These are phyloP conservation scores for Mimumesa dahlbomi DNA, from an alignment of 2,888 invertebrate genomes.

Conservation along the genomic window DNA sequence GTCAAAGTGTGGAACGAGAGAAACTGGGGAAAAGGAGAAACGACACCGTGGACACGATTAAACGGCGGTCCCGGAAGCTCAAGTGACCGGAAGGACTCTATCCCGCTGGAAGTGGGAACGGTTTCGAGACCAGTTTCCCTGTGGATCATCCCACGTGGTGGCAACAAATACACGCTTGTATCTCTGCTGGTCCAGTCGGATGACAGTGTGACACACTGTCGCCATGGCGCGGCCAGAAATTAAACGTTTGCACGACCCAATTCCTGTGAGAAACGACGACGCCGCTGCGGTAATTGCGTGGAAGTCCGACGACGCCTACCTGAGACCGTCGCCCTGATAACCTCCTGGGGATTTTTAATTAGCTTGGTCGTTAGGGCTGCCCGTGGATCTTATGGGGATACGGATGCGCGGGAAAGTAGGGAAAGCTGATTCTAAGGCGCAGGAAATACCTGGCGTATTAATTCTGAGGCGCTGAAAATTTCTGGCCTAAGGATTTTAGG, in stretches of 20 bases:
- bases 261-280: constrained; percentile 31
- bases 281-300: constrained; percentile 35
- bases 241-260: constrained; percentile 54
- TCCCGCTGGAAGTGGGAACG: background rate
- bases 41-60: constrained; percentile 26
- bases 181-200: background rate
- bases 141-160: background rate
- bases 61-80: constrained; percentile 28
- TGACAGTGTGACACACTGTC: constrained; percentile 29
- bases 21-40: background rate
- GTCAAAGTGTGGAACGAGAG: constrained; percentile 45
- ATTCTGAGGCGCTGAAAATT: no score
- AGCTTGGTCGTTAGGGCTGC: constrained; percentile 19
- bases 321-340: no score
- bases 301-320: constrained; percentile 21
- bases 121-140: background rate
- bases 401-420: no score
- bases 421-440: no score
- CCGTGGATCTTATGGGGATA: no score
- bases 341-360: constrained; percentile 42
- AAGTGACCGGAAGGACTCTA: constrained; percentile 29
- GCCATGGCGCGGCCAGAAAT: constrained; percentile 29
- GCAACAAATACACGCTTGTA: background rate
- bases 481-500: no score
- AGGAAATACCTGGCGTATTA: no score